These are phyloP conservation scores for Helicoverpa assulta DNA, from an alignment of 2,888 invertebrate genomes.

Conservation along the genomic window DNA sequence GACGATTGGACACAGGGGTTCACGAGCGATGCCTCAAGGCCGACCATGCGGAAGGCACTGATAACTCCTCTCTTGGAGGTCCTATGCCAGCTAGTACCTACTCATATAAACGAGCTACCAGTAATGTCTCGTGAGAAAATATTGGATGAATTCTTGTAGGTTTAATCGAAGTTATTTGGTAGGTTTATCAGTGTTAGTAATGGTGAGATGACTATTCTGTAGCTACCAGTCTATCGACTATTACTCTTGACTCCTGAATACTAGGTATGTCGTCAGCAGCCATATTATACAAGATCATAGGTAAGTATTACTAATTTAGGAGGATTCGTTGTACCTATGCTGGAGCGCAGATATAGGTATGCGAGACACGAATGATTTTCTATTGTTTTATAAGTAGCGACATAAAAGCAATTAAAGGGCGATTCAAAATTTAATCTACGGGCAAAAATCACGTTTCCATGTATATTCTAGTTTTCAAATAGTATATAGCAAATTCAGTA, in stretches of 20 bases:
- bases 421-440: too few species aligned
- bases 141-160: conserved; percentile 46
- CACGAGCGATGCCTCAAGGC: conserved; percentile 48
- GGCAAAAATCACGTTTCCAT: too few species aligned
- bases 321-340: too few species aligned
- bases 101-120: conserved; percentile 44
- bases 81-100: conserved; percentile 35
- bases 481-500: neutral
- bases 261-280: too few species aligned
- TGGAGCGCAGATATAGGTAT: too few species aligned
- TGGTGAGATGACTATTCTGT: neutral
- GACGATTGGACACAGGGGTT: conserved; percentile 51
- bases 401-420: too few species aligned
- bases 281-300: too few species aligned
- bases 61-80: conserved; percentile 60
- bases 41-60: conserved; percentile 61
- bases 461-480: too few species aligned
- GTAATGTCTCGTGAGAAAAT: conserved; percentile 63
- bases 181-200: conserved; percentile 1
- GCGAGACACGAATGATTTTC: too few species aligned
- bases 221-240: neutral
- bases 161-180: conserved; percentile 38
- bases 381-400: too few species aligned
- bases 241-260: too few species aligned
- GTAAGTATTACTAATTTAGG: too few species aligned